Evolutionary conservation across 1,140 invertebrate species (phyloP), one percentile per base, ranked within the genome.

Genomic region (Hormaphis cornu): DNA sequence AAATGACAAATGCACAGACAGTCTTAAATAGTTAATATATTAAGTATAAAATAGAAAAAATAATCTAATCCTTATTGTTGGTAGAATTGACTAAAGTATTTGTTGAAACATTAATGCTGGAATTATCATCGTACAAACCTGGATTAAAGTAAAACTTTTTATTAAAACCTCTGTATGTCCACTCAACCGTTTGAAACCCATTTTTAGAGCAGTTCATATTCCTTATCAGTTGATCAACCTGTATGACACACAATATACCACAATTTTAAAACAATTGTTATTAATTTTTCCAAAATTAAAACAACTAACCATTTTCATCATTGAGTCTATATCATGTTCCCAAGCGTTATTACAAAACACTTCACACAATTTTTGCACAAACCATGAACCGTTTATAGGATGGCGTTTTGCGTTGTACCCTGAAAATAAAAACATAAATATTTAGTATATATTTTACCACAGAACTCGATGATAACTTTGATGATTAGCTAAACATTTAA

Each of bases 71-170:
- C 35, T 50, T 24, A 28, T 35, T 33, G 3, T 66, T 12, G 30
- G 8, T 20, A 18, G 26, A 10, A n/a, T 26, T 20, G 1, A 14
- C 35, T 50, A 40, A 22, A 35, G 28, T 46, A 44, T 22, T n/a
- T 14, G 14, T 18, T 53, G 16, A 2, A 40, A 3, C 7, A 12
- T 24, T 4, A 18, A 5, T 12, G 22, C 37, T 20, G 24, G 33
- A 40, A 40, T 59, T 37, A 42, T 70, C 40, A 2, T 59, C 28
- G 35, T 70, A 72, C 2, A 72, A 16, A 44, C 71, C 71, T 0
- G 71, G 71, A 33, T 72, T 72, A 30, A 72, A 72, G 26, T 9
- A 72, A 42, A 72, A 59, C 48, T 44, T 54, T 50, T 61, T 61
- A 30, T 24, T 69, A 20, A 69, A 54, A 8, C 71, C 71, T 24